Evolutionary conservation across 2,113 vertebrate species (phyloP).

Genomic region (Cairina moschata): DNA sequence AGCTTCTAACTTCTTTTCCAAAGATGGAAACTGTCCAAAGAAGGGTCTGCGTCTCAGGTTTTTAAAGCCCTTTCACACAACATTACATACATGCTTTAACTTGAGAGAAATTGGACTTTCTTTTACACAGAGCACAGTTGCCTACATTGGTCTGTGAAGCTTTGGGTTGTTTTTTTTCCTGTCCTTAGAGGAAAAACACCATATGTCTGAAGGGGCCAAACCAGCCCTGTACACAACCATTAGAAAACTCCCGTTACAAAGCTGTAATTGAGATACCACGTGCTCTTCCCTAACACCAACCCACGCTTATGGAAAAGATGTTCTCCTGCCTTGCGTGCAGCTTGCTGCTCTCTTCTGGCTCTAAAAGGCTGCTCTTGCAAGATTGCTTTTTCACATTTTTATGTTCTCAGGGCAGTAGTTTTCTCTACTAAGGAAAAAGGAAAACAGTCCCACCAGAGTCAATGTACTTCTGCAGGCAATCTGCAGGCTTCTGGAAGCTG

Average conservation of each 20-base stretch:
- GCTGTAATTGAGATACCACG: not conserved
- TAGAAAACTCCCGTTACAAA: not conserved
- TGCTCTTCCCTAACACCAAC: not conserved
- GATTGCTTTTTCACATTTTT: not conserved
- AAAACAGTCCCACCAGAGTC: not conserved
- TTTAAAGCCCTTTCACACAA: not conserved
- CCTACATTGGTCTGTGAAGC: not conserved
- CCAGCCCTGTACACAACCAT: not conserved
- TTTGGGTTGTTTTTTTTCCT: not conserved
- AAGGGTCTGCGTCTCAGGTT: not conserved
- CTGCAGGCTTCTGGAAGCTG: constrained; percentile 2
- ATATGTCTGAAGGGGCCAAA: not conserved
- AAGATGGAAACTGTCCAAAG: not conserved
- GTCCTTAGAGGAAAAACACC: not conserved
- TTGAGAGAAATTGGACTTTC: not conserved
- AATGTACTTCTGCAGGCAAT: not conserved
- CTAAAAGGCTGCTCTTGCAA: not conserved
- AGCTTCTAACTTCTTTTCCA: not conserved
- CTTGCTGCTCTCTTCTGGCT: rapidly evolving
- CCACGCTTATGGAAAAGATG: not conserved
- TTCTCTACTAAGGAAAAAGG: not conserved
- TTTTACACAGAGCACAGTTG: not conserved
- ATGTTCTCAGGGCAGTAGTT: not conserved
- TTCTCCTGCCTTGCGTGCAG: rapidly evolving
- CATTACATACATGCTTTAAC: not conserved